Conservation (phyloP, 2,797 vertebrate species). For the Taenioides sp. region DNA sequence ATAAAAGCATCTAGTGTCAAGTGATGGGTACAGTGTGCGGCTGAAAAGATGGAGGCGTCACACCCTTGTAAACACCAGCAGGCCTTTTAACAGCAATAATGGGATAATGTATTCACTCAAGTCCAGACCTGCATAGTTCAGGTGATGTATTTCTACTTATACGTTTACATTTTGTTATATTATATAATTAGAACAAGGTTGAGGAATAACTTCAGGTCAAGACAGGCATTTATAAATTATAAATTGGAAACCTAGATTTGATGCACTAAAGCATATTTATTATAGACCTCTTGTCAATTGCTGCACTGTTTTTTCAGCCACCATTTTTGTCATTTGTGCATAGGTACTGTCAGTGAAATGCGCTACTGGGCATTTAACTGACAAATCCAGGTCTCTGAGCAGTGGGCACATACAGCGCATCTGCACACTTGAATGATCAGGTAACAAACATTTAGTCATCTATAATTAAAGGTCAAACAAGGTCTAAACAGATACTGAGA, state of each 20-base stretch:
- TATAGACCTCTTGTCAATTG: background rate
- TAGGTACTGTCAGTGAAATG: background rate
- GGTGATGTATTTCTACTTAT: background rate
- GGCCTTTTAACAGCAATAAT: slow-evolving; percentile 60
- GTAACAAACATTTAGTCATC: slow-evolving; percentile 72
- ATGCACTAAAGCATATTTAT: background rate
- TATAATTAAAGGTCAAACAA: slow-evolving; percentile 79
- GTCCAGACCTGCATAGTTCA: slow-evolving; percentile 17
- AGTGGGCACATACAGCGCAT: slow-evolving; percentile 13
- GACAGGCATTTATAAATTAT: too few relatives aligned
- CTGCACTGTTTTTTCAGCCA: background rate
- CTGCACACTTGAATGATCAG: slow-evolving; percentile 55
- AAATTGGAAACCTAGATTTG: background rate
- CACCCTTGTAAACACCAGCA: slow-evolving; percentile 72
- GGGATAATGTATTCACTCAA: slow-evolving; percentile 32
- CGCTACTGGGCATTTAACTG: background rate
- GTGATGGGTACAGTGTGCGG: slow-evolving; percentile 57
- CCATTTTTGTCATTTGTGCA: background rate
- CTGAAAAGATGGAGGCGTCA: slow-evolving; percentile 57
- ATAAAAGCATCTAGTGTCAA: slow-evolving; percentile 67
- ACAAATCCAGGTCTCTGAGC: background rate
- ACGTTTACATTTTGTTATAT: background rate
- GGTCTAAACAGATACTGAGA: slow-evolving; percentile 73
- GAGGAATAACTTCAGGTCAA: too few relatives aligned
- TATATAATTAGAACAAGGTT: too few relatives aligned